A percentile compares a stretch with the other conserved stretches of the same genome.
phyloP scores from a whole-genome alignment of 2,888 invertebrate genomes.

The Lithophane semibrunnea region DNA sequence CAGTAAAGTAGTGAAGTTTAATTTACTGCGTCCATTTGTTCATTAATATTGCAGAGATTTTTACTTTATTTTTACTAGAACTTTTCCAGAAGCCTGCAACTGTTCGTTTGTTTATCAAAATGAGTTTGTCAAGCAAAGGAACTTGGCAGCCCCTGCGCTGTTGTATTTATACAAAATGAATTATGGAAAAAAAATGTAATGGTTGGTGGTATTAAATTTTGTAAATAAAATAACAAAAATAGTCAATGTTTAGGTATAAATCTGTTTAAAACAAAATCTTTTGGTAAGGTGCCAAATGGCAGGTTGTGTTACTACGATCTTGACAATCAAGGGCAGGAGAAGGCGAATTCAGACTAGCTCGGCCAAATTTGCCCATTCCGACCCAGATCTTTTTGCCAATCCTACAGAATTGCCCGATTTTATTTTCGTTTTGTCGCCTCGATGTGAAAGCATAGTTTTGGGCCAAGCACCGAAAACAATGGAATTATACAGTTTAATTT shows the following conservation, averaged over 20 bases:
- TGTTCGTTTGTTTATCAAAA: not conserved
- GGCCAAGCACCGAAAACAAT: not conserved
- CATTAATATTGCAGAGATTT: slow-evolving; percentile 13
- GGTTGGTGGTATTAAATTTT: not conserved
- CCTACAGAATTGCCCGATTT: slow-evolving; percentile 19
- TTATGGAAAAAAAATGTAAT: not conserved
- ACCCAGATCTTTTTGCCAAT: slow-evolving; percentile 34
- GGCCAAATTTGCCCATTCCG: slow-evolving; percentile 7
- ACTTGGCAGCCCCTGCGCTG: not conserved
- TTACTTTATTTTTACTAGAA: not conserved
- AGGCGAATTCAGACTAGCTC: slow-evolving; percentile 26
- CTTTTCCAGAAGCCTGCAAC: not conserved
- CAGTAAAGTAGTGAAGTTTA: slow-evolving; percentile 14
- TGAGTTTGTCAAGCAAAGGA: not conserved
- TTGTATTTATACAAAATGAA: not conserved
- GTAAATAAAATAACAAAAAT: not conserved
- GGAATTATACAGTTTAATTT: not conserved
- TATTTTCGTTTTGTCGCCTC: slow-evolving; percentile 20
- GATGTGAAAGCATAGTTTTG: slow-evolving; percentile 3
- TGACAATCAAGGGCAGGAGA: slow-evolving; percentile 21
- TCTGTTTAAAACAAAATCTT: not conserved
- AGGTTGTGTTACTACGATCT: slow-evolving; percentile 13
- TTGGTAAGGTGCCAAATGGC: slow-evolving; percentile 39
- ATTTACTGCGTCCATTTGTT: slow-evolving; percentile 3
- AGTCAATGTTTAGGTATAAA: not conserved